These are phyloP conservation scores for Echinarachnius parma DNA, from an alignment of 53 echinoderm and acorn worm species.

Conservation along the genomic window DNA sequence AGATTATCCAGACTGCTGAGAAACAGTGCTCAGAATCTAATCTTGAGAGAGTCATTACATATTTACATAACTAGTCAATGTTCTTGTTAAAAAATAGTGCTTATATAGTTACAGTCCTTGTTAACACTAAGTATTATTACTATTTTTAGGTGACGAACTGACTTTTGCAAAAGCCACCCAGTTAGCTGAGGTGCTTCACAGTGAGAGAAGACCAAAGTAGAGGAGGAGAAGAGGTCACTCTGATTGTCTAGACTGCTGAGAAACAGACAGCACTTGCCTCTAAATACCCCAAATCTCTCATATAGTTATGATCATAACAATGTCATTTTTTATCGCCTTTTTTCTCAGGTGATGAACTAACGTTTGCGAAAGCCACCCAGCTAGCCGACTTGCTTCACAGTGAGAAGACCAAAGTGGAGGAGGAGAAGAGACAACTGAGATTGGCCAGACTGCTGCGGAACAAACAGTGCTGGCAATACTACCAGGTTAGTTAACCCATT, in stretches of 20 bases:
- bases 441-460: slow-evolving; percentile 61
- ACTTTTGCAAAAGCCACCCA: slow-evolving; percentile 87
- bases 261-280: too few species aligned
- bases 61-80: too few species aligned
- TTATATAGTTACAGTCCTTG: too few species aligned
- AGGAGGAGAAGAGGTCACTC: slow-evolving; percentile 70
- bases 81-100: too few species aligned
- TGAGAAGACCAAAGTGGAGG: slow-evolving; percentile 67
- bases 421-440: slow-evolving; percentile 66
- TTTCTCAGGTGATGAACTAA: slow-evolving; percentile 69
- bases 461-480: slow-evolving; percentile 93
- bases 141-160: slow-evolving; percentile 66
- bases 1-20: too few species aligned
- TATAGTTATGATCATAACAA: too few species aligned
- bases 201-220: slow-evolving; percentile 66
- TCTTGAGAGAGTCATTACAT: neutral
- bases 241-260: neutral
- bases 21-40: neutral
- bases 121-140: too few species aligned
- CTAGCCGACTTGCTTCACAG: slow-evolving; percentile 77
- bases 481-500: slow-evolving; percentile 60
- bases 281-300: too few species aligned
- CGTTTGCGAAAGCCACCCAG: slow-evolving; percentile 86
- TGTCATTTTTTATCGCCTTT: too few species aligned
- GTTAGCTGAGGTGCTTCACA: slow-evolving; percentile 75